Conservation (phyloP, 1,140 invertebrate species). For the Sipha flava region DNA sequence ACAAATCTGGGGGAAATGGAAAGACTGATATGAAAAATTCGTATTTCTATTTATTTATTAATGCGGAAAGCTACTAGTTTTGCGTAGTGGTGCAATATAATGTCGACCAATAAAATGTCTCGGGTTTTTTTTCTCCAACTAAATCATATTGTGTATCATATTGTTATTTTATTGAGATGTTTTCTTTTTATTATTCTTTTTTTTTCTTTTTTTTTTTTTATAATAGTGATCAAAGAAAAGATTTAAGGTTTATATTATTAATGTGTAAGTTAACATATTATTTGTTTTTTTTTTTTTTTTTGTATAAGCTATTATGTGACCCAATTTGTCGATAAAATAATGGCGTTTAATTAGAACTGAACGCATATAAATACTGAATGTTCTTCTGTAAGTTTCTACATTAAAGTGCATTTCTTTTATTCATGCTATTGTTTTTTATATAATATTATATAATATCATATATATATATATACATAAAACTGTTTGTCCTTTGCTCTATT, state of each 20-base stretch:
- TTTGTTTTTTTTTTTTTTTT: constrained; percentile 25
- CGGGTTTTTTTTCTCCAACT: constrained; percentile 31
- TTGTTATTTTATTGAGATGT: constrained; percentile 33
- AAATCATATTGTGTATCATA: constrained; percentile 32
- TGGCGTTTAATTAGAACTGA: constrained; percentile 23
- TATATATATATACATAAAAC: background rate
- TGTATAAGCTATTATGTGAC: constrained; percentile 31
- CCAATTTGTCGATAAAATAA: constrained; percentile 30
- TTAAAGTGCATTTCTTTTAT: constrained; percentile 33
- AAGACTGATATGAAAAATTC: constrained; percentile 32
- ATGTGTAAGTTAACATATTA: constrained; percentile 30
- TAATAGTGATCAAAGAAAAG: constrained; percentile 33
- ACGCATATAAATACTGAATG: constrained; percentile 18
- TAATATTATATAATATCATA: background rate
- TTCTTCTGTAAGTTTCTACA: constrained; percentile 32
- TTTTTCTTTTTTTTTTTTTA: constrained; percentile 19
- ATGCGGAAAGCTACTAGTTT: constrained; percentile 30
- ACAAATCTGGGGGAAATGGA: constrained; percentile 32
- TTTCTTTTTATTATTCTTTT: constrained; percentile 30
- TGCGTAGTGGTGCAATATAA: constrained; percentile 32
- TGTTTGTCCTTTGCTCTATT: constrained; percentile 3
- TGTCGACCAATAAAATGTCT: constrained; percentile 31
- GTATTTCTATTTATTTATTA: constrained; percentile 29
- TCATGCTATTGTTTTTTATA: constrained; percentile 19
- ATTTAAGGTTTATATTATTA: constrained; percentile 32